A percentile compares a stretch with the other conserved stretches of the same genome.
Evolutionary conservation across 1,140 invertebrate species (phyloP).

Genomic region (Elymnias hypermnestra): DNA sequence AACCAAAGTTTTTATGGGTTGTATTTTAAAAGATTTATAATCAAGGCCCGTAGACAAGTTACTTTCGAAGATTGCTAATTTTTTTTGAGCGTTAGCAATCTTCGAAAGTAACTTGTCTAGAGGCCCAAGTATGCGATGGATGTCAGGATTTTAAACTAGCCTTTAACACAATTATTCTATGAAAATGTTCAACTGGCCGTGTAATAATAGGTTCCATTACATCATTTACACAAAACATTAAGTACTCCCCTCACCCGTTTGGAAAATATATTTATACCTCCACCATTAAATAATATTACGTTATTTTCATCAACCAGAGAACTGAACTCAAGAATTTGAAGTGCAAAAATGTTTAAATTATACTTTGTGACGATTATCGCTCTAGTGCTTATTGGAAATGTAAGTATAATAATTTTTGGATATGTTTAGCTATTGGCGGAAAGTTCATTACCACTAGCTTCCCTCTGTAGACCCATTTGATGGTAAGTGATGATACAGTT

Average conservation of each 20-base stretch:
- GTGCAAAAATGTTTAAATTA: conserved; percentile 13
- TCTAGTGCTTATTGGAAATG: conserved; percentile 11
- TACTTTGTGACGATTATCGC: conserved; percentile 7
- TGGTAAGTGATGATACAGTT: no score
- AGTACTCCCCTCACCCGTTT: not conserved
- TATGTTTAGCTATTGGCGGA: no score
- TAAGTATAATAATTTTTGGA: no score
- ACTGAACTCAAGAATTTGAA: not conserved
- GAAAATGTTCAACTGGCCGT: conserved; percentile 10
- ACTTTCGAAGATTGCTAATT: no score
- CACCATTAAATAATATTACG: not conserved
- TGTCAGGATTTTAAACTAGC: not conserved
- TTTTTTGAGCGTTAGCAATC: no score
- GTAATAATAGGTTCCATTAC: conserved; percentile 8
- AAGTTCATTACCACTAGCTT: no score
- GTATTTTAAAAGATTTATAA: no score
- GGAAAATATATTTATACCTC: conserved; percentile 1
- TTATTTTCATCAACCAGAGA: not conserved
- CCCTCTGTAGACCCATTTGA: no score
- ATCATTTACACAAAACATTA: not conserved
- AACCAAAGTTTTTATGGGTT: no score
- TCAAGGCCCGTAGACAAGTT: no score
- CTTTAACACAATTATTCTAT: not conserved
- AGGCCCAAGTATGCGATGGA: no score
- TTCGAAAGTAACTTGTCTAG: no score